Percentiles rank a stretch among this genome's conserved stretches.
Evolutionary conservation across 2,888 invertebrate species (phyloP).

Genomic region (Pristionchus mayeri): DNA sequence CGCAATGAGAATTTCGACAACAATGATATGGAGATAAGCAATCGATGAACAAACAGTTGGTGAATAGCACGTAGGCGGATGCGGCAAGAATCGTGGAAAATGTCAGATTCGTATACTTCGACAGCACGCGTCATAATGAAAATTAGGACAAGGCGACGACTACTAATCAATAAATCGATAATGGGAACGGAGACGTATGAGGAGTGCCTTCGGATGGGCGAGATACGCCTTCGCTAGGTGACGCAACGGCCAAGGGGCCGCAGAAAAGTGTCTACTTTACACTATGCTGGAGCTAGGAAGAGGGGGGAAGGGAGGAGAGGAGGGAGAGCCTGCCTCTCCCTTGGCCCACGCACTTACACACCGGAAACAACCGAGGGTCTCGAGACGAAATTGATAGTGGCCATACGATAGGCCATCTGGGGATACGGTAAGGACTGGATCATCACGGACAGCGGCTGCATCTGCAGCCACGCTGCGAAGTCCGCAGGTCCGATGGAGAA

Average conservation of each 20-base stretch:
- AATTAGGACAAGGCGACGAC: conserved; percentile 22
- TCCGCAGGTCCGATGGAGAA: not conserved
- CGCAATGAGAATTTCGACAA: not conserved
- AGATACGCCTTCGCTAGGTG: not conserved
- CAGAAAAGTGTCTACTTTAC: conserved; percentile 43
- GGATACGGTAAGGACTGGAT: not conserved
- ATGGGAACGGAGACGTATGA: not conserved
- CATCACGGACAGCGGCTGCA: not conserved
- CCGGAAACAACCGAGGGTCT: conserved; percentile 25
- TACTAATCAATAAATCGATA: conserved; percentile 14
- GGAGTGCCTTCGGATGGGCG: not conserved
- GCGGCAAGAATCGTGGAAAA: not conserved
- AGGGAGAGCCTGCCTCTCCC: not conserved
- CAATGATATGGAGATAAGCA: not conserved
- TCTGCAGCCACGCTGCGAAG: conserved; percentile 9
- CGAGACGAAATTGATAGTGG: not conserved
- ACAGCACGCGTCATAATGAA: not conserved
- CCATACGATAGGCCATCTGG: not conserved
- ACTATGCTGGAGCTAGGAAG: conserved; percentile 32
- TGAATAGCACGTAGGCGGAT: not conserved
- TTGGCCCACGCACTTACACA: conserved; percentile 32
- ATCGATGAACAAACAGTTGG: not conserved
- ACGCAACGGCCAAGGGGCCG: conserved; percentile 31
- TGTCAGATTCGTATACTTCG: not conserved
- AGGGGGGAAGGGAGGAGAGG: not conserved